Evolutionary conservation across 2,888 invertebrate genomes (phyloP), one percentile per base, ranked within the genome.

Genomic region (Trichopria drosophilae): DNA sequence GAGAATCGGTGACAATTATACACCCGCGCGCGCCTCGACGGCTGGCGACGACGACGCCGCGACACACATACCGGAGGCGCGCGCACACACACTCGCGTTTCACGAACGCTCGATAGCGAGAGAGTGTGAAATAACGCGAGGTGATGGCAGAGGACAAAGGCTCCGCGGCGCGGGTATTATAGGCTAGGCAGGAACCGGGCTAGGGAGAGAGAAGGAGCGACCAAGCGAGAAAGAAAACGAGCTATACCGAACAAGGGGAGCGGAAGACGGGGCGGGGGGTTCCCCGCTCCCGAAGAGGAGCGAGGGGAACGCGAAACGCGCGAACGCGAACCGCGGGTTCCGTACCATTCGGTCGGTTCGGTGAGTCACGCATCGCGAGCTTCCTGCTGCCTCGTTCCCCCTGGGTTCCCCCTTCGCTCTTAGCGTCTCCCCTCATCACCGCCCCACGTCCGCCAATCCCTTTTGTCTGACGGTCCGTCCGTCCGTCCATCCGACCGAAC

Each of bases 321-420:
- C 66, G 67, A 66, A 67, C 71, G 69, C 67, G 71, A 71, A 69
- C 68, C 69, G 69, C 71, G 70, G 68, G 67, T 66, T 67, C 63
- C 59, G 58, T 62, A 51, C 52, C 64, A 65, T 66, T 66, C 67
- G 66, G 64, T 67, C 64, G 62, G 64, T 67, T 64, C 68, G 66
- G 68, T 72, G 73, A 74, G 74, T 73, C 75, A 74, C 73, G 74
- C 72, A 72, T 69, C 72, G 72, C 73, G 73, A 68, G 72, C 74
- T 74, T 73, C 74, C 74, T 73, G 72, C 73, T 69, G 68, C 64
- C 65, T 58, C 61, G 37, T 57, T 54, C 60, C 61, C 61, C 32
- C 49, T 54, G 42, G 46, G 59, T 46, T 43, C 29, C 3, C 43
- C 46, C 47, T 46, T 43, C 53, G 41, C 49, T 42, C 42, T 45